Conservation (phyloP, 1,140 invertebrate genomes). For the Archivesica marissinica region DNA sequence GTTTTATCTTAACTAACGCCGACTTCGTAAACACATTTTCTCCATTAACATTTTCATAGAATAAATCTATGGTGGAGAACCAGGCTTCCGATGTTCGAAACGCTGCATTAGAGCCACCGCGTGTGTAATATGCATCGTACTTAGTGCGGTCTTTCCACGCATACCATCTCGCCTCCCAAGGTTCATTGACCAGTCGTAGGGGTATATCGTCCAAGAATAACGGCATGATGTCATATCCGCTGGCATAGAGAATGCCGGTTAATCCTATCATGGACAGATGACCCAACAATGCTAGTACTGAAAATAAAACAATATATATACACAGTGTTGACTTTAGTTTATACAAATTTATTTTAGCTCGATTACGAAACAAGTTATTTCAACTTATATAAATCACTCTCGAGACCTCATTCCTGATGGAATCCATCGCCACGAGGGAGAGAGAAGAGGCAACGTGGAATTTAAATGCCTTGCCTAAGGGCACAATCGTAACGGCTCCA, state of each 20-base stretch:
- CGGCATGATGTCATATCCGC: conserved; percentile 69
- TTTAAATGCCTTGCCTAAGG: too few species aligned
- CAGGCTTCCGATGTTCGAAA: background rate
- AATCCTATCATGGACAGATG: conserved; percentile 67
- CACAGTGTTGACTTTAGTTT: too few species aligned
- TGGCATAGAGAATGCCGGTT: conserved; percentile 51
- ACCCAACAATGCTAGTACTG: too few species aligned
- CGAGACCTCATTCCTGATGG: too few species aligned
- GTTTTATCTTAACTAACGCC: conserved; percentile 38
- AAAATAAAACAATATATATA: too few species aligned
- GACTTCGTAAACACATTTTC: conserved; percentile 59
- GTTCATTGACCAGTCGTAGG: conserved; percentile 53
- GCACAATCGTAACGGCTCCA: too few species aligned
- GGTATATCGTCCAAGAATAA: conserved; percentile 64
- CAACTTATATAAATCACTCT: too few species aligned
- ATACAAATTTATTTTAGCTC: too few species aligned
- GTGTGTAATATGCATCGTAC: background rate
- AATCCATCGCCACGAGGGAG: too few species aligned
- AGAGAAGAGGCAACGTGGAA: too few species aligned
- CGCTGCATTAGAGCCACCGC: background rate
- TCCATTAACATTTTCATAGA: conserved; percentile 23
- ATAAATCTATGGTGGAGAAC: conserved; percentile 1
- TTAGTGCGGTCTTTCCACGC: conserved; percentile 52
- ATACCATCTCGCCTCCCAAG: conserved; percentile 48
- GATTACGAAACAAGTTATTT: too few species aligned